Base-by-base conservation (phyloP, 2,888 invertebrate genomes). In the Sialis lutaria region DNA sequence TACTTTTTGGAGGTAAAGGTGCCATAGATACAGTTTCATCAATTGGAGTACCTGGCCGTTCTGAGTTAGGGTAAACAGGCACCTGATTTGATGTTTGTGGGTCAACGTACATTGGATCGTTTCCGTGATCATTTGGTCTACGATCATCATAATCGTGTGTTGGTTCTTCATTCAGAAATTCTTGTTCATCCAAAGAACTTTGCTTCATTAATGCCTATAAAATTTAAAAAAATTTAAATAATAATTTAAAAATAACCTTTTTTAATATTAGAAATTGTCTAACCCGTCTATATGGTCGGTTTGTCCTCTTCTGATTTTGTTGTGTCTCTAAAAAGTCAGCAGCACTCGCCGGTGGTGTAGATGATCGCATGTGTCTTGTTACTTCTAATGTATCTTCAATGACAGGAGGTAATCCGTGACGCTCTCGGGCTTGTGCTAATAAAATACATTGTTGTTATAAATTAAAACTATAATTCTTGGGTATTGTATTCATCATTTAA, bases 351-450 rank as follows among this genome's bases (percentile, higher is more conserved):
- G 96, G 95, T 6, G 96, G 95, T 4, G 93, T 91, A 47, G 92
- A 91, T 0, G 96, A 88, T 55, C 95, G 72, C 93, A 97, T 95
- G 43, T 79, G 79, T 59, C 81, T 82, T 2, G 91, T 87, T n/a
- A 96, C 84, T 67, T 92, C 90, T 55, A 93, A 74, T 1, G 96
- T 92, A 64, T 99, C 95, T 68, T 98, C 96, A 50, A 81, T 80
- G 49, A 83, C 69, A 4, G 83, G 77, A 33, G 82, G 73, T 53
- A 98, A 71, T 2, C 78, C 81, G 57, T 79, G 73, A 52, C 75
- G 74, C 47, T 73, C 70, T n/a, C 86, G 69, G 54, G 82, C 76
- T 50, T 70, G 72, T 48, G 69, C 60, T 56, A 41, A 22, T 22
- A 22, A 22, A 22, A 22, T 22, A 22, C 22, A 22, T 22, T 22